These are phyloP conservation scores for Drosophila pruinosa DNA, from an alignment of 1,140 invertebrate genomes.

Conservation along the genomic window DNA sequence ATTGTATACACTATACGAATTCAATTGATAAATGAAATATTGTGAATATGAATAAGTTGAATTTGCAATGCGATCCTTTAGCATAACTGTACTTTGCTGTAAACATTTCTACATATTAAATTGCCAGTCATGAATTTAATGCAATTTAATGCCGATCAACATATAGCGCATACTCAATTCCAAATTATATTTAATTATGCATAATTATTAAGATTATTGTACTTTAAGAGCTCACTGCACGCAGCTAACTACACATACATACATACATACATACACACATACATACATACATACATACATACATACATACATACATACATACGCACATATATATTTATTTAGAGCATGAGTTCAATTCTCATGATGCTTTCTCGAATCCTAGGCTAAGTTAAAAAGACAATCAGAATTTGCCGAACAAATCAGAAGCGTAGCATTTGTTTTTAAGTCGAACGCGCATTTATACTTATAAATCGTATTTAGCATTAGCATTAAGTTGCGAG, in stretches of 20 bases:
- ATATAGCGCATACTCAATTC: constrained; percentile 60
- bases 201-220: constrained; percentile 17
- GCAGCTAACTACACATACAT: constrained; percentile 12
- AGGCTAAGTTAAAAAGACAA: constrained; percentile 41
- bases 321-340: constrained; percentile 22
- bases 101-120: constrained; percentile 11
- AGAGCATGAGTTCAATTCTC: constrained; percentile 3
- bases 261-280: constrained; percentile 2
- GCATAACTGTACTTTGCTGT: constrained; percentile 4
- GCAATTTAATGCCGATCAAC: constrained; percentile 38
- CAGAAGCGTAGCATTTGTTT: constrained; percentile 4
- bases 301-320: constrained; percentile 20
- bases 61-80: constrained; percentile 11
- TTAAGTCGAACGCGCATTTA: constrained; percentile 34
- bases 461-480: constrained; percentile 26
- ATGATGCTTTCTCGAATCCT: constrained; percentile 31
- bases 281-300: neutral
- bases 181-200: constrained; percentile 57
- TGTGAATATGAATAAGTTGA: constrained; percentile 33
- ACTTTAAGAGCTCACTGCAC: constrained; percentile 13
- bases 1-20: constrained; percentile 2
- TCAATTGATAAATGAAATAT: constrained; percentile 29
- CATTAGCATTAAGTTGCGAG: constrained; percentile 20
- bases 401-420: constrained; percentile 19
- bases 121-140: constrained; percentile 62